These are phyloP conservation scores for Solea solea DNA, from an alignment of 2,113 vertebrate genomes.

Conservation along the genomic window DNA sequence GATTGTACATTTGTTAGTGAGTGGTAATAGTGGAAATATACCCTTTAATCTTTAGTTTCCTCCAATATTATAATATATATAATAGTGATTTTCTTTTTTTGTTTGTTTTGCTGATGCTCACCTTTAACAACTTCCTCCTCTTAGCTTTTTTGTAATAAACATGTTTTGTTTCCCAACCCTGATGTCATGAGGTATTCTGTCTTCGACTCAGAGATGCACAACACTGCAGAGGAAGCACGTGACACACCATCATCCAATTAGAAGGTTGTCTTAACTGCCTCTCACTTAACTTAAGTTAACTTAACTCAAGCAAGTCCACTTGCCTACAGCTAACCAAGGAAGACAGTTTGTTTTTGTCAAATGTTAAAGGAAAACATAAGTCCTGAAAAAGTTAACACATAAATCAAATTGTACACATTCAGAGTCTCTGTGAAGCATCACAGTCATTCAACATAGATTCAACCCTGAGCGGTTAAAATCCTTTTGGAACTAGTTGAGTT, in stretches of 20 bases:
- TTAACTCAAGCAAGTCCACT: no score
- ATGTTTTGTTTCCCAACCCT: constrained; percentile 28
- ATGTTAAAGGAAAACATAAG: constrained; percentile 1
- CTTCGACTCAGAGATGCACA: constrained; percentile 50
- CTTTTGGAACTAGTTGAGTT: background rate
- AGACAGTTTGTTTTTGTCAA: background rate
- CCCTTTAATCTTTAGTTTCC: background rate
- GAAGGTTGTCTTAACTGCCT: background rate
- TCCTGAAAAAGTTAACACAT: background rate
- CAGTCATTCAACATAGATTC: background rate
- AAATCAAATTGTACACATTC: background rate
- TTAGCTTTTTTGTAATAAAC: constrained; percentile 54
- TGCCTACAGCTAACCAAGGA: background rate
- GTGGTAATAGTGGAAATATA: background rate
- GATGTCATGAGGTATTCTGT: constrained; percentile 49
- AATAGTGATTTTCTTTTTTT: background rate
- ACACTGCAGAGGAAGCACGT: constrained; percentile 26
- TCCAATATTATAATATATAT: background rate
- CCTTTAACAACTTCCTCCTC: constrained; percentile 47
- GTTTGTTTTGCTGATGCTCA: constrained; percentile 16
- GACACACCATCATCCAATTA: background rate
- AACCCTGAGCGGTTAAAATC: background rate
- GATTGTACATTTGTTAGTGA: constrained; percentile 38
- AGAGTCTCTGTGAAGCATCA: background rate
- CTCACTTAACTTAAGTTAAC: no score